phyloP scores from a whole-genome alignment of 2,113 vertebrate species.

The Clarias macrocephalus region DNA sequence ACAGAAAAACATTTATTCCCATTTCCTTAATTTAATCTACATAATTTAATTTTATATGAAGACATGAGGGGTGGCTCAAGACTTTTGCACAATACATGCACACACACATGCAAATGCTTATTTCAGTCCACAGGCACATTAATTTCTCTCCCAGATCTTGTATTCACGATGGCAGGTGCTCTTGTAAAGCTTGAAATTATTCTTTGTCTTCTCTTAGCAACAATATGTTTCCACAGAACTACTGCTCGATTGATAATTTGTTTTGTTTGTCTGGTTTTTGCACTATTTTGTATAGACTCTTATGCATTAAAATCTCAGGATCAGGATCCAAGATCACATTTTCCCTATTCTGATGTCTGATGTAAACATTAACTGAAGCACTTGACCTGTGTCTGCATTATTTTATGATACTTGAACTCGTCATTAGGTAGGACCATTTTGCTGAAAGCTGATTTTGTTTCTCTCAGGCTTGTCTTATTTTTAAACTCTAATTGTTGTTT shows the following conservation, averaged over 20 bases:
- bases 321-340: background rate
- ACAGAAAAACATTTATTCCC: too few relatives aligned
- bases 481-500: constrained; percentile 6
- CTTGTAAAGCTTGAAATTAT: background rate
- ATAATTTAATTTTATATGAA: too few relatives aligned
- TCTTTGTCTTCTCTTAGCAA: background rate
- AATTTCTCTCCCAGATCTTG: too few relatives aligned
- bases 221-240: background rate
- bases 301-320: background rate
- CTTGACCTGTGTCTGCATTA: background rate
- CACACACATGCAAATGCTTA: too few relatives aligned
- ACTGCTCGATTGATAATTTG: background rate
- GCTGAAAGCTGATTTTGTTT: background rate
- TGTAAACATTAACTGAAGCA: background rate
- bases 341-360: background rate
- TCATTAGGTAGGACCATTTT: constrained; percentile 6
- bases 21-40: too few relatives aligned
- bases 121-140: too few relatives aligned
- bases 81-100: too few relatives aligned
- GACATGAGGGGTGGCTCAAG: too few relatives aligned
- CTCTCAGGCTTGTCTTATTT: constrained; percentile 22
- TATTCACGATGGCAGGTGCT: background rate
- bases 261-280: background rate
- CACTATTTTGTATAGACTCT: background rate
- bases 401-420: constrained; percentile 10